Conservation (phyloP, 2,888 invertebrate genomes). For the Agapetus fuscipes region DNA sequence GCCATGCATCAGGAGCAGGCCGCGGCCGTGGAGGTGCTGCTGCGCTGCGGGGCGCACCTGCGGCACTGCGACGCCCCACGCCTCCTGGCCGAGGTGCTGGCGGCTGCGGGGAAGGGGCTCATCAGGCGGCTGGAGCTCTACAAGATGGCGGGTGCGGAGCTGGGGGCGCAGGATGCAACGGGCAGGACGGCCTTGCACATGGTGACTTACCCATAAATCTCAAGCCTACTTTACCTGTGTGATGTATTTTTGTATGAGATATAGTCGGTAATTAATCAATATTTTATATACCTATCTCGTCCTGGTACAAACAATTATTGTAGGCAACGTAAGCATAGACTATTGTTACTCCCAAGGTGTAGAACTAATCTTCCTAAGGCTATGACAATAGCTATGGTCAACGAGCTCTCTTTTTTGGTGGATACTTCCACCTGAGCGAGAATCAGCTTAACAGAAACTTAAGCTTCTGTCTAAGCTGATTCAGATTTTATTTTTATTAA, state of each 20-base stretch:
- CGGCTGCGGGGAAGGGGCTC: slow-evolving; percentile 53
- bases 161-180: slow-evolving; percentile 50
- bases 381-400: too few species aligned
- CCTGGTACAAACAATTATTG: too few species aligned
- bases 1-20: slow-evolving; percentile 56
- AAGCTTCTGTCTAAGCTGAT: too few species aligned
- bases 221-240: background rate
- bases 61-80: slow-evolving; percentile 45
- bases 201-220: slow-evolving; percentile 33
- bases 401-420: too few species aligned
- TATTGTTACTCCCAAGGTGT: too few species aligned
- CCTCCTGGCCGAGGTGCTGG: slow-evolving; percentile 58
- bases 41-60: slow-evolving; percentile 68
- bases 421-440: too few species aligned
- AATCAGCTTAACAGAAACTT: too few species aligned
- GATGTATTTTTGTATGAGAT: background rate
- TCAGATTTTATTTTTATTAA: too few species aligned
- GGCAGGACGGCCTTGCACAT: slow-evolving; percentile 61
- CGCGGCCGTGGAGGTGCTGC: slow-evolving; percentile 54
- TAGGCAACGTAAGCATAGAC: too few species aligned
- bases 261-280: slow-evolving; percentile 4
- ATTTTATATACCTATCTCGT: too few species aligned
- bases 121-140: slow-evolving; percentile 49
- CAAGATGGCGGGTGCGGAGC: slow-evolving; percentile 56
- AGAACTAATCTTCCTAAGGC: too few species aligned